Percentiles rank a stretch among this genome's conserved stretches.
These are phyloP conservation scores for Arge pagana DNA, from an alignment of 2,888 invertebrate species.

Conservation along the genomic window DNA sequence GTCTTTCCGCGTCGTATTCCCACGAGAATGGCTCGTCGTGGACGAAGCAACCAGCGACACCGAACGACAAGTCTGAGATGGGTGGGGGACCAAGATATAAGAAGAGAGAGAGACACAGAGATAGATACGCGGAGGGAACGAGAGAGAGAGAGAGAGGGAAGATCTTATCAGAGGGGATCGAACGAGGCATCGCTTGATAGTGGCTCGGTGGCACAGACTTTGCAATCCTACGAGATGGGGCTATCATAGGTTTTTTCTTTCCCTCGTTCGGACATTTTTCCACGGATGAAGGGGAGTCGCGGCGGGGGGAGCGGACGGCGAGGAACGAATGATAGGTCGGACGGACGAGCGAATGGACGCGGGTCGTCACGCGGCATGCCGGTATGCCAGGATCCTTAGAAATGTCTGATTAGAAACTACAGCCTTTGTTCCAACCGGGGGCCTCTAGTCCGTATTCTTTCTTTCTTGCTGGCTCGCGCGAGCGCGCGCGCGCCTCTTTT, in stretches of 20 bases:
- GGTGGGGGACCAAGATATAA: not conserved
- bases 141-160: not conserved
- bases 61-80: not conserved
- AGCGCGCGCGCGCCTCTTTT: constrained; percentile 1
- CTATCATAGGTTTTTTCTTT: not conserved
- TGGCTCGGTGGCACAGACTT: not conserved
- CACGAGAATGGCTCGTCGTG: too few species aligned
- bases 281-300: not conserved
- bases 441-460: constrained; percentile 3
- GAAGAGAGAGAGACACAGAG: not conserved
- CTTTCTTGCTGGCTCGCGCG: not conserved
- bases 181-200: not conserved
- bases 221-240: constrained; percentile 1
- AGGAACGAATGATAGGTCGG: too few species aligned
- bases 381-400: constrained; percentile 19
- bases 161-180: constrained; percentile 7
- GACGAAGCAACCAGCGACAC: too few species aligned
- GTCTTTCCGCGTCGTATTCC: constrained; percentile 1
- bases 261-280: not conserved
- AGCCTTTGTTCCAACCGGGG: constrained; percentile 15
- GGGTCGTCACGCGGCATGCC: not conserved
- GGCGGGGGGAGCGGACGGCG: not conserved
- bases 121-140: not conserved
- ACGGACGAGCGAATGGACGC: too few species aligned
- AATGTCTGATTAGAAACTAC: constrained; percentile 22